A percentile compares a stretch with the other conserved stretches of the same genome.
phyloP scores from a whole-genome alignment of 2,113 vertebrate species.

The Larimichthys polyactis region DNA sequence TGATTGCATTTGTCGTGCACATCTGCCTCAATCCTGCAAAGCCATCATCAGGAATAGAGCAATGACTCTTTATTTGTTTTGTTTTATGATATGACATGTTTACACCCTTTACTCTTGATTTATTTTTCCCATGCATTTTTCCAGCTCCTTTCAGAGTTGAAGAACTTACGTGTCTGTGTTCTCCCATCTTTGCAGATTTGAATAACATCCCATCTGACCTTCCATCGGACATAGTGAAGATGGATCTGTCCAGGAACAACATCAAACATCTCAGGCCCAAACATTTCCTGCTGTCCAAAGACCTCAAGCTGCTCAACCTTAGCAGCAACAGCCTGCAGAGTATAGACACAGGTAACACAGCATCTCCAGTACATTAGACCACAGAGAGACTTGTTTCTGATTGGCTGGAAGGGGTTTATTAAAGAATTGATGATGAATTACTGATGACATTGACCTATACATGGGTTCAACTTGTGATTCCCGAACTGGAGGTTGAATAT shows the following conservation, averaged over 20 bases:
- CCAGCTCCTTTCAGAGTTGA: background rate
- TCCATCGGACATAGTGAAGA: slow-evolving; percentile 91
- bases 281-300: slow-evolving; percentile 91
- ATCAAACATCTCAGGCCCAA: slow-evolving; percentile 91
- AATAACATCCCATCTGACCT: slow-evolving; percentile 90
- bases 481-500: too few relatives aligned
- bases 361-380: background rate
- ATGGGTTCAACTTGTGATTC: background rate
- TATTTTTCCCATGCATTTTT: background rate
- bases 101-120: background rate
- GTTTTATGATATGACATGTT: too few relatives aligned
- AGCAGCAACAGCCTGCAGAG: slow-evolving; percentile 90
- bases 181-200: slow-evolving; percentile 83
- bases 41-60: background rate
- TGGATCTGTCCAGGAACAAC: slow-evolving; percentile 93
- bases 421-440: too few relatives aligned
- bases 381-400: background rate
- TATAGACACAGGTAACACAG: slow-evolving; percentile 90
- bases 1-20: slow-evolving; percentile 13
- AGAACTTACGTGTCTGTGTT: background rate
- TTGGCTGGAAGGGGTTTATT: background rate
- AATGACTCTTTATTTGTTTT: background rate
- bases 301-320: slow-evolving; percentile 93
- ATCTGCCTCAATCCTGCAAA: slow-evolving; percentile 32
- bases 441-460: background rate